Percentiles rank a stretch among this genome's conserved stretches.
Evolutionary conservation across 2,888 invertebrate species (phyloP).

Genomic region (Alentia gelatinosa): DNA sequence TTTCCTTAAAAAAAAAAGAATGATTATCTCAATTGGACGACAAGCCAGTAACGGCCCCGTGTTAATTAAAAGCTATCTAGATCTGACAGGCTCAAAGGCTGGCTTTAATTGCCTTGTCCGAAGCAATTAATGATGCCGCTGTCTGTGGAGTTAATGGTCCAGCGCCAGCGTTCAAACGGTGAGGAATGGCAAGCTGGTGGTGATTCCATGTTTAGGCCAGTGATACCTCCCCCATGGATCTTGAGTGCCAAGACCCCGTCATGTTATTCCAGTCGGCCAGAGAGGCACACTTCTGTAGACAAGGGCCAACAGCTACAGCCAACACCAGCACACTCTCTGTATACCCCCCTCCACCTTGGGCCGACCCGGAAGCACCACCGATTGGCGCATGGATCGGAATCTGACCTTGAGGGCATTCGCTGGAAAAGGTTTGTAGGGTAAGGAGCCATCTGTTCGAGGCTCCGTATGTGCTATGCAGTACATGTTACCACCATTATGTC

Average conservation of each 20-base stretch:
- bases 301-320: background rate
- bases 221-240: no score
- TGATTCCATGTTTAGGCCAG: no score
- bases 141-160: no score
- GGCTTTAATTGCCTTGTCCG: background rate
- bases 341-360: background rate
- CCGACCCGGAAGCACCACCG: background rate
- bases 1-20: no score
- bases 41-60: background rate
- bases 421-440: no score
- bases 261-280: background rate
- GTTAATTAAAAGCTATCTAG: conserved; percentile 7
- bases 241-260: background rate
- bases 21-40: no score
- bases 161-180: no score
- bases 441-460: no score
- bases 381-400: background rate
- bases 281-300: background rate
- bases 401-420: background rate
- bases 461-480: no score
- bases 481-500: no score
- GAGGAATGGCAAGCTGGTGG: no score
- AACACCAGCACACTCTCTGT: no score
- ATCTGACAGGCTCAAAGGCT: background rate
- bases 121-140: background rate